A percentile compares a stretch with the other conserved stretches of the same genome.
Conservation (phyloP, 2,888 invertebrate genomes). For the Nymphalis urticae region DNA sequence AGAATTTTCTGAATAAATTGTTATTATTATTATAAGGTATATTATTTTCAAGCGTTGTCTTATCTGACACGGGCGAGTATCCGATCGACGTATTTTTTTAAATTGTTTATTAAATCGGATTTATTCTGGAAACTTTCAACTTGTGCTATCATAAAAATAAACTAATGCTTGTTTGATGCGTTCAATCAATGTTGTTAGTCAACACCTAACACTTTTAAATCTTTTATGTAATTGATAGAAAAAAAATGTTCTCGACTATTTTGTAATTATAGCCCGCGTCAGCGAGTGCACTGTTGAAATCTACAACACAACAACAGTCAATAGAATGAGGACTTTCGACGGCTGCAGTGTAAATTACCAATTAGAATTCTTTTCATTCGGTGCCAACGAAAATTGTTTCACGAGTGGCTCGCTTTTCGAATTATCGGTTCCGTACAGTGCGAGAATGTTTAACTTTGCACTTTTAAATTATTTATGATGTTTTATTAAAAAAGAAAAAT, state of each 20-base stretch:
- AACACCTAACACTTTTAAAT: neutral
- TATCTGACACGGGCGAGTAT: too few species aligned
- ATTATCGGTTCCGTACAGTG: slow-evolving; percentile 43
- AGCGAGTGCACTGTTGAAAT: slow-evolving; percentile 34
- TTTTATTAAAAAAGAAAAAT: neutral
- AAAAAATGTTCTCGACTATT: slow-evolving; percentile 27
- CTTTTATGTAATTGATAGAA: neutral
- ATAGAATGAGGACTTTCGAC: slow-evolving; percentile 35
- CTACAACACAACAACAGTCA: slow-evolving; percentile 34
- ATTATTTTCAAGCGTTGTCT: too few species aligned
- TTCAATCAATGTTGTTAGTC: neutral
- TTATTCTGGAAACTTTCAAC: too few species aligned
- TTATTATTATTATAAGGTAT: too few species aligned
- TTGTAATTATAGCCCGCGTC: slow-evolving; percentile 26
- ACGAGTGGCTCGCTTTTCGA: slow-evolving; percentile 33
- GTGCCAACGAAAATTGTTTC: slow-evolving; percentile 46
- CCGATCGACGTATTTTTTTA: too few species aligned
- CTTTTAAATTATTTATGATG: neutral
- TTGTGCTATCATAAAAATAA: too few species aligned
- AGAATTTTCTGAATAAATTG: too few species aligned
- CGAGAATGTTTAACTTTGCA: neutral
- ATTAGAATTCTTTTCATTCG: slow-evolving; percentile 60
- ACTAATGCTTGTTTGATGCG: neutral
- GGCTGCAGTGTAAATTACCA: slow-evolving; percentile 57
- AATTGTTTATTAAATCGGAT: too few species aligned